phyloP scores from a whole-genome alignment of 1,140 invertebrate genomes.

The Goniozus legneri region DNA sequence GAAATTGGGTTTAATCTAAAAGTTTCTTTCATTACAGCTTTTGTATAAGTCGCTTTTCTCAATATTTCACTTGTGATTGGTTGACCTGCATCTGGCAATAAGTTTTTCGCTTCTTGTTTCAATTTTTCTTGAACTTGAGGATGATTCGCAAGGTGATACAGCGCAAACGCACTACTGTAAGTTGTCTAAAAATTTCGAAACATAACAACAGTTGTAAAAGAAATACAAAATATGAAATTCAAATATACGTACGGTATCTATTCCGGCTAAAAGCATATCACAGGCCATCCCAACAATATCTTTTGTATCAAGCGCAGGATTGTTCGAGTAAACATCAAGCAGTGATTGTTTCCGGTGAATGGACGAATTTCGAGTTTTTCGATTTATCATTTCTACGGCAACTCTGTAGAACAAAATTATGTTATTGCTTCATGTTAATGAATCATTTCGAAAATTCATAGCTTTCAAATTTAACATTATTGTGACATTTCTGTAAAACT shows the following conservation, averaged over 20 bases:
- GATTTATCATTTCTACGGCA: constrained; percentile 64
- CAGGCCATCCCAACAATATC: constrained; percentile 79
- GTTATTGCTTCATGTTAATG: too few relatives aligned
- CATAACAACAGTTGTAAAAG: not conserved
- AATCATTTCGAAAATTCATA: too few relatives aligned
- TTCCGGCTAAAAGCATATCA: constrained; percentile 80
- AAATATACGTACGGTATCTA: constrained; percentile 71
- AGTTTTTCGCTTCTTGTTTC: constrained; percentile 60
- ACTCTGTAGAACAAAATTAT: constrained; percentile 57
- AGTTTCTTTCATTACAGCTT: constrained; percentile 81
- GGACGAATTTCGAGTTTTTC: constrained; percentile 53
- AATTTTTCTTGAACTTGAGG: constrained; percentile 70
- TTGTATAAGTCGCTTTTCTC: constrained; percentile 66
- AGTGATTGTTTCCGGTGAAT: constrained; percentile 51
- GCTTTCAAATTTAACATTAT: not conserved
- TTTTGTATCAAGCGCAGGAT: constrained; percentile 66
- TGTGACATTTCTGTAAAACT: not conserved
- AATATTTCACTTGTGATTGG: constrained; percentile 60
- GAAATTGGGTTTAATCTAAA: constrained; percentile 80
- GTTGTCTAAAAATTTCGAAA: constrained; percentile 62
- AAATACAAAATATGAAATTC: not conserved
- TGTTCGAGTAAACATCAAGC: constrained; percentile 65
- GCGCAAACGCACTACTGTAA: constrained; percentile 71
- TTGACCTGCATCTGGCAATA: constrained; percentile 56
- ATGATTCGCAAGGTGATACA: constrained; percentile 80